Evolutionary conservation across 2,888 invertebrate genomes (phyloP).

Genomic region (Drosophila aldrichi): DNA sequence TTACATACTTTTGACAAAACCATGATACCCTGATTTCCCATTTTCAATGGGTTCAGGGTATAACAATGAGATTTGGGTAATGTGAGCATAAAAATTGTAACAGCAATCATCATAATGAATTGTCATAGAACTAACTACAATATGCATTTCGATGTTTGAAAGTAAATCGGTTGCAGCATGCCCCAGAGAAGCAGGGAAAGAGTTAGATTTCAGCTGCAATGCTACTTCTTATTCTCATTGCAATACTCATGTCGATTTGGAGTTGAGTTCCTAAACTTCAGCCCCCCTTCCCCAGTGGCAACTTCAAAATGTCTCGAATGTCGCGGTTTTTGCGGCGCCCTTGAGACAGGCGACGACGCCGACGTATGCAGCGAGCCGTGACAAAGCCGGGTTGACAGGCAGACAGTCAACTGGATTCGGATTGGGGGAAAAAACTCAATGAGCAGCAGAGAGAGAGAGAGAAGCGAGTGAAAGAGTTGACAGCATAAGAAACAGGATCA

Average conservation of each 20-base stretch:
- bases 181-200: constrained; percentile 6
- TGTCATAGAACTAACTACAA: no score
- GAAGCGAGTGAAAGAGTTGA: not conserved
- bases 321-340: constrained; percentile 48
- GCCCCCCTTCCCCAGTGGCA: not conserved
- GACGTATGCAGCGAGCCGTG: constrained; percentile 48
- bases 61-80: no score
- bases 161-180: not conserved
- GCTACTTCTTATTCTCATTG: constrained; percentile 22
- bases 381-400: not conserved
- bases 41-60: no score
- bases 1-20: no score
- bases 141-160: not conserved
- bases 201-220: constrained; percentile 16
- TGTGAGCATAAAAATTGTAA: no score
- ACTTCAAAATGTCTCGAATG: constrained; percentile 26
- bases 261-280: not conserved
- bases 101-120: no score
- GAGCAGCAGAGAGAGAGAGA: not conserved
- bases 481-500: constrained; percentile 9
- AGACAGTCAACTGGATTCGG: not conserved
- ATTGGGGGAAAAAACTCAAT: not conserved
- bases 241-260: constrained; percentile 12
- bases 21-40: no score
- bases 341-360: constrained; percentile 53